phyloP scores from a whole-genome alignment of 2,797 vertebrate genomes.

The Mycteria americana region DNA sequence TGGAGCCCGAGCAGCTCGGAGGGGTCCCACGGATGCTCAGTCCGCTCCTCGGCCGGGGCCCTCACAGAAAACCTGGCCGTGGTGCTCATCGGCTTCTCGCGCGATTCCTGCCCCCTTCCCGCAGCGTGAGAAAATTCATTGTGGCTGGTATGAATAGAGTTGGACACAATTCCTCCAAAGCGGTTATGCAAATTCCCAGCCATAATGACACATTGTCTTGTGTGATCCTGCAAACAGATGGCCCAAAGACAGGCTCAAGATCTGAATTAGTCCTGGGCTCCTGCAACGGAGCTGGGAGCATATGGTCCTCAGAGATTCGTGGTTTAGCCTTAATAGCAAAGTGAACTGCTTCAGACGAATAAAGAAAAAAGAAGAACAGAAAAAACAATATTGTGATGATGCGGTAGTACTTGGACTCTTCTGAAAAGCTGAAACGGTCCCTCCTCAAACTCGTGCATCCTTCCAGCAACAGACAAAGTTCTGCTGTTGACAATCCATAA shows the following conservation, averaged over 20 bases:
- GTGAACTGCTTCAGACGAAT: not conserved
- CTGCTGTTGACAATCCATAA: not conserved
- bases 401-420: not conserved
- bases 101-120: not conserved
- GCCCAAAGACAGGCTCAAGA: conserved; percentile 45
- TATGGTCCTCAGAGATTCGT: conserved; percentile 25
- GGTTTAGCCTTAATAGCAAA: not conserved
- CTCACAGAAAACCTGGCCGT: not conserved
- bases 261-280: conserved; percentile 40
- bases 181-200: conserved; percentile 33
- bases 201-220: conserved; percentile 33
- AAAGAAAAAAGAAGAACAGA: not conserved
- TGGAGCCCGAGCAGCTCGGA: not conserved
- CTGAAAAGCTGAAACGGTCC: not conserved
- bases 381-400: not conserved
- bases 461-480: not conserved
- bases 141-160: not conserved
- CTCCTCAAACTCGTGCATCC: not conserved
- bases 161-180: conserved; percentile 13
- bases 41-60: not conserved
- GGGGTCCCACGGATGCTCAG: not conserved
- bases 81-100: accelerated
- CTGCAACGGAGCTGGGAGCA: not conserved
- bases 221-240: conserved; percentile 40
- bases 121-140: not conserved